These are phyloP conservation scores for Lordiphosa fenestrarum DNA, from an alignment of 2,888 invertebrate genomes.

Conservation along the genomic window DNA sequence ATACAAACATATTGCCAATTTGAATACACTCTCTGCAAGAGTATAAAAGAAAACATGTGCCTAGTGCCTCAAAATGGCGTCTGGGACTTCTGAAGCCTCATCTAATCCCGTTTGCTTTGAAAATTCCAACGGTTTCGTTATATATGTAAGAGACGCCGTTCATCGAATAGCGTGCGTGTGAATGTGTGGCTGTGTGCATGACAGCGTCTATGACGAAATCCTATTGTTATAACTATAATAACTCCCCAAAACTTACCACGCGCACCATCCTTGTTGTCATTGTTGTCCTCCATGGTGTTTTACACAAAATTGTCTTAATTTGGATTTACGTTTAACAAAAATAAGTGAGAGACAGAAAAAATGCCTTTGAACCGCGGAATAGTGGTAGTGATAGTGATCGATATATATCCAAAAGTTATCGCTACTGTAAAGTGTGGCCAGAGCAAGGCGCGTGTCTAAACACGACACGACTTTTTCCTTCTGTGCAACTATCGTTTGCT, in stretches of 20 bases:
- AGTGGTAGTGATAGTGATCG: constrained; percentile 5
- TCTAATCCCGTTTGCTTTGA: constrained; percentile 27
- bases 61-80: constrained; percentile 1
- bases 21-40: too few relatives aligned
- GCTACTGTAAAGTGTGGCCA: too few relatives aligned
- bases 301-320: neutral
- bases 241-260: constrained; percentile 26
- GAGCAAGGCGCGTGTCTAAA: too few relatives aligned
- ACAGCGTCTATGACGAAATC: neutral
- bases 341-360: neutral
- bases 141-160: neutral
- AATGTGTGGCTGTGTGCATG: neutral
- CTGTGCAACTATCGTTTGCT: too few relatives aligned
- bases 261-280: constrained; percentile 23
- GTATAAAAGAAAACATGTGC: neutral
- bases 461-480: too few relatives aligned
- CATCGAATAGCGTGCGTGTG: neutral
- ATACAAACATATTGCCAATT: too few relatives aligned
- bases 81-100: too few relatives aligned
- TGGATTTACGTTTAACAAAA: neutral
- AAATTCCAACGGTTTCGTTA: constrained; percentile 44
- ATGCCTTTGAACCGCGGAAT: constrained; percentile 1
- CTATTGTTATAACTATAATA: neutral
- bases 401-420: neutral
- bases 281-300: constrained; percentile 26